Conservation (phyloP, 2,888 invertebrate genomes). For the Drosophila buzzatii region DNA sequence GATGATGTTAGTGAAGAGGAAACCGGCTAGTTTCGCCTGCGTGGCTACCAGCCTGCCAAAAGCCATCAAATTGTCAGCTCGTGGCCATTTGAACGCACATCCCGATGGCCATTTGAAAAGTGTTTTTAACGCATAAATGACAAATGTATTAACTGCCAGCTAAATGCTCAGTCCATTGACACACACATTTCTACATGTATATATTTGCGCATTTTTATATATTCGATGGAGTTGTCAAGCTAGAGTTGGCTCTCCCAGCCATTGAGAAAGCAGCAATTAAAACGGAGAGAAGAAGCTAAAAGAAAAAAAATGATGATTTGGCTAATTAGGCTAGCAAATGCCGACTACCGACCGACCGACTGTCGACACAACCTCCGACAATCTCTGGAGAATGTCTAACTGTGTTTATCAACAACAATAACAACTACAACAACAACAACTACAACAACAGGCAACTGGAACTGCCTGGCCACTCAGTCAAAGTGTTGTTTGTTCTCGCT, state of each 20-base stretch:
- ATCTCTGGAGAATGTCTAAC: slow-evolving; percentile 50
- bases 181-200: slow-evolving; percentile 27
- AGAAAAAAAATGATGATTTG: slow-evolving; percentile 64
- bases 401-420: slow-evolving; percentile 40
- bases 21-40: slow-evolving; percentile 47
- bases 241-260: slow-evolving; percentile 23
- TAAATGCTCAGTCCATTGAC: slow-evolving; percentile 54
- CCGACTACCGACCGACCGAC: neutral
- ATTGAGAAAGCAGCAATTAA: slow-evolving; percentile 73
- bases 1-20: neutral
- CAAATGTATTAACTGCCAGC: slow-evolving; percentile 63
- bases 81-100: slow-evolving; percentile 54
- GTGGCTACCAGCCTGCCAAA: slow-evolving; percentile 37
- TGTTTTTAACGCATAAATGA: slow-evolving; percentile 48
- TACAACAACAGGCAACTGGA: slow-evolving; percentile 26
- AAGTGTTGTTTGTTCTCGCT: slow-evolving; percentile 56
- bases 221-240: slow-evolving; percentile 26
- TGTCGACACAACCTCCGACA: slow-evolving; percentile 15
- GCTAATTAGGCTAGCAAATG: slow-evolving; percentile 65
- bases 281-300: slow-evolving; percentile 56
- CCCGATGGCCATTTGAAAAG: slow-evolving; percentile 62
- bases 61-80: slow-evolving; percentile 60
- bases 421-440: neutral
- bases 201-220: neutral
- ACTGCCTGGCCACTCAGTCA: slow-evolving; percentile 55